A percentile compares a stretch with the other conserved stretches of the same genome.
Conservation (phyloP, 2,888 invertebrate genomes). For the Brenthis hecate region DNA sequence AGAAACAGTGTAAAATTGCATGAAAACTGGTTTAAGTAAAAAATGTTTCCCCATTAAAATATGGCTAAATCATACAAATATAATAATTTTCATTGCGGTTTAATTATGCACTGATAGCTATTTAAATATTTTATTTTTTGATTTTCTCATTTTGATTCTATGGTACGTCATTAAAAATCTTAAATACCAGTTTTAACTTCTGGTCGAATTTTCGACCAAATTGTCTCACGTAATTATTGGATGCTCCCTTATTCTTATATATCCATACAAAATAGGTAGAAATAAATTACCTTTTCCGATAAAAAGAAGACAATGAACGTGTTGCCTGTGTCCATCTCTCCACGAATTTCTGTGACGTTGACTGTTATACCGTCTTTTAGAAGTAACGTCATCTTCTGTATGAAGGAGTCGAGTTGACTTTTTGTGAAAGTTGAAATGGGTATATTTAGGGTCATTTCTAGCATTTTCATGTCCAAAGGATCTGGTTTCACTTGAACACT, state of each 20-base stretch:
- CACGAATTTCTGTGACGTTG: conserved; percentile 80
- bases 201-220: too few species aligned
- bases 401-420: conserved; percentile 87
- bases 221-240: too few species aligned
- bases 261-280: not conserved
- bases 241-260: not conserved
- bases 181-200: too few species aligned
- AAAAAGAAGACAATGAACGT: conserved; percentile 87
- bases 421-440: conserved; percentile 82
- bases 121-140: too few species aligned
- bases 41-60: too few species aligned
- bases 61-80: too few species aligned
- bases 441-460: conserved; percentile 91
- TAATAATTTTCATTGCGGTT: too few species aligned
- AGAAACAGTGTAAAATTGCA: too few species aligned
- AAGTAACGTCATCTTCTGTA: conserved; percentile 90
- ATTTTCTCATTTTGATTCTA: too few species aligned
- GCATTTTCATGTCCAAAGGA: conserved; percentile 87
- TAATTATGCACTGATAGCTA: too few species aligned
- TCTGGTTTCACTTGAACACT: conserved; percentile 91
- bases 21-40: too few species aligned
- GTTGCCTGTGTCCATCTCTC: conserved; percentile 83
- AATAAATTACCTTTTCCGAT: conserved; percentile 75
- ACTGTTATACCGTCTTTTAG: conserved; percentile 88
- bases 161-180: too few species aligned